Evolutionary conservation across 2,797 vertebrate species (phyloP), one percentile per base, ranked within the genome.

Genomic region (Rhinella marina): DNA sequence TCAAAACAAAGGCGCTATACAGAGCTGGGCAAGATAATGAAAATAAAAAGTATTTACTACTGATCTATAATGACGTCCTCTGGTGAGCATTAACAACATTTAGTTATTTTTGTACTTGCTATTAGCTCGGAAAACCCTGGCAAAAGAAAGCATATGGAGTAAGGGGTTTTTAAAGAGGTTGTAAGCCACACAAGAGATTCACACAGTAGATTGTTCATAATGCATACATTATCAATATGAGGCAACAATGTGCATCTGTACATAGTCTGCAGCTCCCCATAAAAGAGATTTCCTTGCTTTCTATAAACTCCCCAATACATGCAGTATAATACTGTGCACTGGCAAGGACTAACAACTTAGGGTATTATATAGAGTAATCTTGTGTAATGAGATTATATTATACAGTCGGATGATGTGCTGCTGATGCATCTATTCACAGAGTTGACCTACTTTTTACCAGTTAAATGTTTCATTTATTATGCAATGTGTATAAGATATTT

Each of bases 391-490:
- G 88, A 79, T 89, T 89, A 89, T 87, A 89, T 86, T 86, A 72
- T 87, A 86, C 54, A 89, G 62, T 54, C 16, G 81, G 85, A 89
- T 84, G 81, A 79, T 81, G 81, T 48, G 64, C 23, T 89, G 85
- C 85, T 87, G 88, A 89, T 89, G 85, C 85, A 80, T 87, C 81
- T 87, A 89, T 86, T 89, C 81, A 54, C 17, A 86, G 56, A 11
- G n/a, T 3, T 89, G 85, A 89, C 85, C 88, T 89, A 86, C 52
- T 57, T 56, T 56, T 29, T 68, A 27, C 68, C 14, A 76, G 75
- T 64, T 23, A 70, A 61, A 23, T 56, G 21, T 32, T 84, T 41
- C 54, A n/a, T 41, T 27, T 29, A 32, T 78, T 70, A 23, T 64
- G 56, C 27, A 50, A 75, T 13, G 52, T 29, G n/a, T 29, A 21